A percentile compares a stretch with the other conserved stretches of the same genome.
Conservation (phyloP, 23 tunicate genomes). For the Trididemnum nubilum region DNA sequence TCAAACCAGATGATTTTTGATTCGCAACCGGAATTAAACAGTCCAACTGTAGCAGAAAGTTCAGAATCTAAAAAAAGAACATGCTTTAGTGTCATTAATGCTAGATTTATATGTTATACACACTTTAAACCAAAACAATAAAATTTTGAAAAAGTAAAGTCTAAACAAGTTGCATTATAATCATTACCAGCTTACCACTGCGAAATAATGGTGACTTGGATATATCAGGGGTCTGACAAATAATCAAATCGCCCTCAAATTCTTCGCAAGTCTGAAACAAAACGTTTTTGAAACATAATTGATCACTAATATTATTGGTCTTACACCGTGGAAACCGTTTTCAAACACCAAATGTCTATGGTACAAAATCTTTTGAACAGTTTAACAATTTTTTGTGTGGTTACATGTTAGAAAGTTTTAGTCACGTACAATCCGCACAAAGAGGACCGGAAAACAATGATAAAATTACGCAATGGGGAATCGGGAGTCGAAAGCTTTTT, state of each 20-base stretch:
- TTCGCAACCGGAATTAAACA: conserved; percentile 8
- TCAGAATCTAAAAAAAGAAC: conserved; percentile 11
- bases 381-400: no score
- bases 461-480: no score
- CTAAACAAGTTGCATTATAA: not conserved
- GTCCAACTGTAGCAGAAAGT: not conserved
- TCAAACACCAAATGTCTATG: no score
- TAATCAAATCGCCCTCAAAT: not conserved
- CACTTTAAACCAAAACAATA: not conserved
- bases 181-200: not conserved
- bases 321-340: no score
- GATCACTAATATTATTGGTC: no score
- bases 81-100: not conserved
- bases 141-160: not conserved
- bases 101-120: not conserved
- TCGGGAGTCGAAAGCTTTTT: no score
- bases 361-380: no score
- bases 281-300: no score
- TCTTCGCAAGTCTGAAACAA: not conserved
- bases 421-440: no score
- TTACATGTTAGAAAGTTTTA: no score
- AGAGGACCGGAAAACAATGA: no score
- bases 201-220: not conserved
- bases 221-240: conserved; percentile 5
- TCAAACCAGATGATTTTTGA: not conserved